phyloP scores from a whole-genome alignment of 1,140 invertebrate genomes.

The Littorina saxatilis region DNA sequence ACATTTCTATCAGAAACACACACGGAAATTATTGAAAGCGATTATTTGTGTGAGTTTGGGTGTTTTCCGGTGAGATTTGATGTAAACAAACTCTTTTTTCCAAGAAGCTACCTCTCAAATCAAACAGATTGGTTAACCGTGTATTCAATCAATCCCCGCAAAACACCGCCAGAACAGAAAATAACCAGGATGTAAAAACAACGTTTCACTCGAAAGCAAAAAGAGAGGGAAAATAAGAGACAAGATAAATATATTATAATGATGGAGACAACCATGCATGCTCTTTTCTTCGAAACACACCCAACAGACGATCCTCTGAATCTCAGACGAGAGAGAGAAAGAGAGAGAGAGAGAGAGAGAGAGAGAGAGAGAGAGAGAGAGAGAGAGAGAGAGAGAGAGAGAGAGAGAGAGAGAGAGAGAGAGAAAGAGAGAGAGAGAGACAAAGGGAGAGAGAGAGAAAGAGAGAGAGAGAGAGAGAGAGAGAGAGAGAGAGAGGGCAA shows the following conservation, averaged over 20 bases:
- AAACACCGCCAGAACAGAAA: conserved; percentile 7
- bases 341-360: conserved; percentile 35
- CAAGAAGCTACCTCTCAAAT: too few species aligned
- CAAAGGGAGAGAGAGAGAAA: conserved; percentile 25
- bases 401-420: conserved; percentile 34
- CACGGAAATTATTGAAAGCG: too few species aligned
- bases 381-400: conserved; percentile 24
- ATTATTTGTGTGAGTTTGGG: too few species aligned
- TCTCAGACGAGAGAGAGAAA: not conserved
- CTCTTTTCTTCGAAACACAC: too few species aligned
- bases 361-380: conserved; percentile 30
- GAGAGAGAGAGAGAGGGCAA: not conserved
- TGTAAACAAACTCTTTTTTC: too few species aligned
- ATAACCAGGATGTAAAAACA: not conserved
- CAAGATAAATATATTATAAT: too few species aligned
- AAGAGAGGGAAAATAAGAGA: too few species aligned
- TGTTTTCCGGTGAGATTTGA: too few species aligned
- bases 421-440: conserved; percentile 34
- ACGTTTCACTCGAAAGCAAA: not conserved
- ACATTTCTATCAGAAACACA: too few species aligned
- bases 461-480: conserved; percentile 12
- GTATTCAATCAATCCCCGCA: not conserved
- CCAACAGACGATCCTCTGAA: too few species aligned
- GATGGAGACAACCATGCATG: not conserved
- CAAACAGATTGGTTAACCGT: too few species aligned